Conservation (phyloP, 2,113 vertebrate species). For the Corvus moneduloides region DNA sequence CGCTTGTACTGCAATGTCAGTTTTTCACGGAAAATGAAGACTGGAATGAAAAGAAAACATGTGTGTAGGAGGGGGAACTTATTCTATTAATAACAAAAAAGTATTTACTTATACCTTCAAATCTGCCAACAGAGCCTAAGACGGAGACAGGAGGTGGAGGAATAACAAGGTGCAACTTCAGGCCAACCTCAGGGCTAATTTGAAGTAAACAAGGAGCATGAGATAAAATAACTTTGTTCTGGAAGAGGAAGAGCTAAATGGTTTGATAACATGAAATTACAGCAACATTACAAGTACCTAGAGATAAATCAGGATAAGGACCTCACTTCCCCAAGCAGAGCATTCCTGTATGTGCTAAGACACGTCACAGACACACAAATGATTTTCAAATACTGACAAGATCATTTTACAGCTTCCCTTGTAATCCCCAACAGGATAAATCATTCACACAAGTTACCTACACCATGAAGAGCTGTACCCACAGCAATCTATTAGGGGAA, state of each 20-base stretch:
- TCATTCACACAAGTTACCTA: neutral
- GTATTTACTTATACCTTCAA: conserved; percentile 40
- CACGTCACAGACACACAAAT: conserved; percentile 18
- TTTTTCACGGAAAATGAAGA: conserved; percentile 38
- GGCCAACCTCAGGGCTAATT: conserved; percentile 63
- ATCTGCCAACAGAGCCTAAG: conserved; percentile 26
- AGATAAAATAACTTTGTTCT: conserved; percentile 53
- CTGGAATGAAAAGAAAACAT: conserved; percentile 34
- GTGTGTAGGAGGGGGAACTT: conserved; percentile 35
- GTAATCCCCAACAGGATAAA: neutral
- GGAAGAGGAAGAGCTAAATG: conserved; percentile 56
- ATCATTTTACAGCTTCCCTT: conserved; percentile 6
- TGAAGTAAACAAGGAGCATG: conserved; percentile 57
- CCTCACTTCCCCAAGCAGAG: conserved; percentile 44
- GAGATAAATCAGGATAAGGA: conserved; percentile 52
- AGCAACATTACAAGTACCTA: conserved; percentile 34
- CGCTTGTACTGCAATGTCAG: neutral
- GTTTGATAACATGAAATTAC: conserved; percentile 50
- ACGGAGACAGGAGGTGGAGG: conserved; percentile 6
- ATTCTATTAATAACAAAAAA: conserved; percentile 55
- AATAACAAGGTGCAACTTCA: conserved; percentile 55
- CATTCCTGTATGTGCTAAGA: conserved; percentile 32
- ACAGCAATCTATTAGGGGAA: neutral
- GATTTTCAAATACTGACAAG: neutral
- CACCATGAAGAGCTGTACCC: neutral